Conservation (phyloP, 2,113 vertebrate genomes). For the Cyanoderma ruficeps region DNA sequence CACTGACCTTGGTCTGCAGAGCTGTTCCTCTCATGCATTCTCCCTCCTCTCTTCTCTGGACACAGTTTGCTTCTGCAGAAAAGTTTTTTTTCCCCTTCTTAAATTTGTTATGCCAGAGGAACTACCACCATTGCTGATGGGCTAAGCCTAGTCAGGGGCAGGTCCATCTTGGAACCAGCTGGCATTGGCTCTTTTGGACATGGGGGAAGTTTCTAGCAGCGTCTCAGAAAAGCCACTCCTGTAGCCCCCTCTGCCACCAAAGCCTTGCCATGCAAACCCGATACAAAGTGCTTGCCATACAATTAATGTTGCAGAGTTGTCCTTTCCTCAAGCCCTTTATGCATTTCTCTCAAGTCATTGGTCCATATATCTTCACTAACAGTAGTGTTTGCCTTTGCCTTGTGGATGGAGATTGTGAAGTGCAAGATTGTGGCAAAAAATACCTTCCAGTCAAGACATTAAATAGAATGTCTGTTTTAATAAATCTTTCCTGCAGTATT, state of each 20-base stretch:
- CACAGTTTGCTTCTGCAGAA: too few relatives aligned
- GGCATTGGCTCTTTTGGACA: background rate
- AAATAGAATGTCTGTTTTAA: background rate
- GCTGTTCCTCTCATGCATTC: background rate
- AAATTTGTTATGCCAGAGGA: background rate
- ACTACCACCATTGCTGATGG: too few relatives aligned
- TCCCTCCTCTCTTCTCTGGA: background rate
- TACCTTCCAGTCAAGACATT: background rate
- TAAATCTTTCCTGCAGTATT: background rate
- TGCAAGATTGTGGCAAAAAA: background rate
- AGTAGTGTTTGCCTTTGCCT: background rate
- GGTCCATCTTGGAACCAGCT: background rate
- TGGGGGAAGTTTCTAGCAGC: background rate
- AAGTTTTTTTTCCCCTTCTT: background rate
- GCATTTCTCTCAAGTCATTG: background rate
- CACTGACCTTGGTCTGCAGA: background rate
- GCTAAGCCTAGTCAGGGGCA: background rate
- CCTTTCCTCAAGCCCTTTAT: background rate
- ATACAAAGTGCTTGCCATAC: background rate
- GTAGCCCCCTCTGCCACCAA: background rate
- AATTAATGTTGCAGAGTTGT: background rate
- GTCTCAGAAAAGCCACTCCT: background rate
- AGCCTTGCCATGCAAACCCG: fast-evolving
- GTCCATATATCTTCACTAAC: background rate
- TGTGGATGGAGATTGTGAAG: background rate